A percentile compares a stretch with the other conserved stretches of the same genome.
Evolutionary conservation across 2,113 vertebrate species (phyloP).

Genomic region (Rhegmatorhina hoffmannsi): DNA sequence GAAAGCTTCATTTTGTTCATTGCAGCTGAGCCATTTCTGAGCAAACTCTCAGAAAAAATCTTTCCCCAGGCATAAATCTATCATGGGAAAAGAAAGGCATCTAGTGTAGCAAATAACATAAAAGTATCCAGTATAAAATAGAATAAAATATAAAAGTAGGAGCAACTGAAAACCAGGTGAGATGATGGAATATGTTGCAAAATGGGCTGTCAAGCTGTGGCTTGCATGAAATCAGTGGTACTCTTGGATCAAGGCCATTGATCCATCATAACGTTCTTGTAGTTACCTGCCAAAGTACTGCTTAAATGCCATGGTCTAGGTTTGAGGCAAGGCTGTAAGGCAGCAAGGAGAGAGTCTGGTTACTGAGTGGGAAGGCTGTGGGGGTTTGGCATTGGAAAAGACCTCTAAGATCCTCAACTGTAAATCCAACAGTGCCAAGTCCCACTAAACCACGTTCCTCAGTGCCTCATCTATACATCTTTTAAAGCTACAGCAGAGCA

Average conservation of each 20-base stretch:
- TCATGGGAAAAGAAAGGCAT: background rate
- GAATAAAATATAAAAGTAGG: background rate
- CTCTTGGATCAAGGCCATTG: background rate
- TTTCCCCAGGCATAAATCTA: background rate
- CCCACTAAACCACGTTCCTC: background rate
- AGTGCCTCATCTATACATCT: fast-evolving
- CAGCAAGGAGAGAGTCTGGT: background rate
- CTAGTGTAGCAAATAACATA: background rate
- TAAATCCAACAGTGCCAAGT: fast-evolving
- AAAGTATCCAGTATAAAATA: background rate
- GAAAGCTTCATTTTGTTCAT: background rate
- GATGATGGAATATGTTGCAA: background rate
- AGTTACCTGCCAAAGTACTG: background rate
- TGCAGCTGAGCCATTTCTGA: background rate
- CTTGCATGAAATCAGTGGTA: background rate
- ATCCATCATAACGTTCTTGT: background rate
- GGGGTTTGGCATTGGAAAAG: background rate
- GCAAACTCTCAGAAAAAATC: background rate
- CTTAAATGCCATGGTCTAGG: background rate
- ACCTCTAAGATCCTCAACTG: too few relatives aligned
- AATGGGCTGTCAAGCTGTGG: background rate
- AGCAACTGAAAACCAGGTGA: background rate
- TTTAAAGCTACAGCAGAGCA: background rate
- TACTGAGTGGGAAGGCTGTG: background rate
- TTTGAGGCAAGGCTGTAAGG: background rate